These are phyloP conservation scores for Tursiops truncatus DNA, from an alignment of 2,113 vertebrate species.

Conservation along the genomic window DNA sequence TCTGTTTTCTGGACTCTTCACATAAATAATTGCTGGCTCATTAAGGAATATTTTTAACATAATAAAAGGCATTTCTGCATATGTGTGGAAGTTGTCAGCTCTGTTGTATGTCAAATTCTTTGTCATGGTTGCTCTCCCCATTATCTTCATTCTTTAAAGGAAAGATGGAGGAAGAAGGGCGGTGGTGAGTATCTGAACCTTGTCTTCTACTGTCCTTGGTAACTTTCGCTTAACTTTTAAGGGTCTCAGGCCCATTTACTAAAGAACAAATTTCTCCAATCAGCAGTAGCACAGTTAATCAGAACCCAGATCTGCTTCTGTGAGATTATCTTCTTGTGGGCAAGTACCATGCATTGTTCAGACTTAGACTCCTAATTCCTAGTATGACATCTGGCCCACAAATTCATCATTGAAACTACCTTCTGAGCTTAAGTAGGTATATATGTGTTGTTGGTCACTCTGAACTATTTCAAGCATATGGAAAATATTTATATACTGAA, in stretches of 20 bases:
- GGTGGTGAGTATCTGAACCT: neutral
- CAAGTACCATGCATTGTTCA: neutral
- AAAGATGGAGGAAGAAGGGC: neutral
- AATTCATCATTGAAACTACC: neutral
- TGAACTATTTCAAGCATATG: neutral
- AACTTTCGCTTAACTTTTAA: neutral
- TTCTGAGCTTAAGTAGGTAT: neutral
- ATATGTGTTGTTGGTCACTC: neutral
- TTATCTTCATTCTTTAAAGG: neutral
- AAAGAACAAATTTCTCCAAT: neutral
- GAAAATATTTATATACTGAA: neutral
- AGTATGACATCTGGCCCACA: neutral
- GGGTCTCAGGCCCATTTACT: neutral
- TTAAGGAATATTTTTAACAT: conserved; percentile 7
- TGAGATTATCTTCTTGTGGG: neutral
- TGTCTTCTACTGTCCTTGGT: neutral
- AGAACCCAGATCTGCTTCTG: neutral
- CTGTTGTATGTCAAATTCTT: neutral
- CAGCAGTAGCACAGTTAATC: neutral
- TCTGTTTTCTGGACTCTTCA: conserved; percentile 4
- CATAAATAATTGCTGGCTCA: neutral
- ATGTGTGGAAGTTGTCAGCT: neutral
- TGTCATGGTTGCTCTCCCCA: neutral
- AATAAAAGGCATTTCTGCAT: conserved; percentile 61
- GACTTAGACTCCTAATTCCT: neutral